Evolutionary conservation across 2,113 vertebrate species (phyloP), one percentile per base, ranked within the genome.

Genomic region (Notothenia rossii): DNA sequence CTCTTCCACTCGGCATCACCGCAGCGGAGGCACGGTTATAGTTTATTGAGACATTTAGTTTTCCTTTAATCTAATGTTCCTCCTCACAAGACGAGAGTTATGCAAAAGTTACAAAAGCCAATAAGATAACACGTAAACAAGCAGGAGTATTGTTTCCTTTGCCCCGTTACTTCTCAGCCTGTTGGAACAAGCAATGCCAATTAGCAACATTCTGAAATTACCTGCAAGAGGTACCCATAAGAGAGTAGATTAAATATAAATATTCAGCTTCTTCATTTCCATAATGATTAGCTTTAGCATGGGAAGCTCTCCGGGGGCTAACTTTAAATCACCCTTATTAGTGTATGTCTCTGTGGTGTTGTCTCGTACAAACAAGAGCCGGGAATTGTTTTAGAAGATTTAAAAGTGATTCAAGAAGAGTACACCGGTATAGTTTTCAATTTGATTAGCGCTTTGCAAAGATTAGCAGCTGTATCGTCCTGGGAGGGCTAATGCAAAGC

Each of bases 181-280:
- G 77, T 40, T 63, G 61, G 75, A 76, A 82, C 54, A 45, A 76
- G 82, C 67, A n/a, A 36, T 1, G 50, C 45, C 82, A 86, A 84
- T 86, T 86, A 86, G 69, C 64, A 20, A 58, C 66, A n/a, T 56
- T 56, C 17, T 61, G 64, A 70, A 71, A 60, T 86, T 48, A 88
- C 70, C 75, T 81, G 60, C 15, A 40, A 48, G 77, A 81, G 70
- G 45, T 36, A 17, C 13, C 55, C 40, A 36, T 0, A 18, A 48
- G 76, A 83, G 68, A 66, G 70, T 75, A 59, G 10, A 82, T 56
- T 25, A 72, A 87, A 72, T 60, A 71, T 51, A 71, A 86, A 81
- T 77, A 77, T 77, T 68, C 64, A 68, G 81, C 67, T 66, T 51
- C 74, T 58, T 82, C 22, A 84, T 91, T 84, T 89, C 22, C 86